Evolutionary conservation across 2,797 vertebrate species (phyloP), one percentile per base, ranked within the genome.

Genomic region (Falco peregrinus): DNA sequence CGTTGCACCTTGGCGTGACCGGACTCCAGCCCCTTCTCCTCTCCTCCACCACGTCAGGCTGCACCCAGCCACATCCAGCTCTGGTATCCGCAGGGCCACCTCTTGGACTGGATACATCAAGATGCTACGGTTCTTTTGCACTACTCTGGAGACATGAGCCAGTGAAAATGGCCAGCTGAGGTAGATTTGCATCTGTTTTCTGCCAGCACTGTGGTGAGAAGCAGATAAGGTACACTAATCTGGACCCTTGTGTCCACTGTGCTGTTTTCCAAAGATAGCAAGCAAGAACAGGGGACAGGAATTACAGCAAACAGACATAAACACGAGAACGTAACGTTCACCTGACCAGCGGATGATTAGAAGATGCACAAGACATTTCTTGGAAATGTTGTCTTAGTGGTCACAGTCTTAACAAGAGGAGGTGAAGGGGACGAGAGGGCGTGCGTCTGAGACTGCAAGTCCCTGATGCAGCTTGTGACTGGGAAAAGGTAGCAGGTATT

Each of bases 241-340:
- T n/a, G 50, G 54, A 86, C 70, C n/a, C 43, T 73, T 4, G 26
- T 35, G 77, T 81, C 67, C 73, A 43, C 41, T 25, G 0, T 7
- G 31, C 41, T 97, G 79, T 95, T 96, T 95, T 85, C n/a, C 45
- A 61, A 78, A 95, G 92, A 89, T 63, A 96, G 70, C 35, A 45
- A 81, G 56, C 33, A 57, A 78, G 84, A 86, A 67, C 75, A 87
- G 45, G 39, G 89, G 73, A 84, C 68, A 70, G 1, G 5, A 84
- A 69, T 45, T 54, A 80, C 51, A 81, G 88, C 96, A 90, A 21
- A 51, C 53, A 86, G 93, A 82, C 85, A 76, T 31, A 93, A 94
- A 94, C 17, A 87, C 16, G 15, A 68, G 85, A 91, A 77, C 74
- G 73, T 73, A 74, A 73, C n/a, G 76, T 71, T 77, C 83, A 91